phyloP scores from a whole-genome alignment of 2,113 vertebrate species.

The Notechis scutatus region DNA sequence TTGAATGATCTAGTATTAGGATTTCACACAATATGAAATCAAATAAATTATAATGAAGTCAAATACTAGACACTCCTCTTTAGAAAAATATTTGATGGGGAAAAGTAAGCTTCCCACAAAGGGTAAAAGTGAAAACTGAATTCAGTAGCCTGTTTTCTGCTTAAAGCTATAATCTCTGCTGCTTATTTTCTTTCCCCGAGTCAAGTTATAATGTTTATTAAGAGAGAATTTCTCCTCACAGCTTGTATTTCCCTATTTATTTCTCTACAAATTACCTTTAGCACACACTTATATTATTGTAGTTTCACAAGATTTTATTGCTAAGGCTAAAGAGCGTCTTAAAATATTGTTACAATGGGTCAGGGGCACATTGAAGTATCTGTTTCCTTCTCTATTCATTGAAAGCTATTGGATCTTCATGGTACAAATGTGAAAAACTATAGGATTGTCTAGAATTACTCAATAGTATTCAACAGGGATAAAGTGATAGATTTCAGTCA shows the following conservation, averaged over 20 bases:
- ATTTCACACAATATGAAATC: neutral
- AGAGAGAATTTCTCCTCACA: neutral
- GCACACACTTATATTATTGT: slow-evolving; percentile 25
- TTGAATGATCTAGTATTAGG: neutral
- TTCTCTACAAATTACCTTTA: slow-evolving; percentile 10
- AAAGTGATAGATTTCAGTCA: neutral
- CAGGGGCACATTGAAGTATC: neutral
- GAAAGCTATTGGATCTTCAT: neutral
- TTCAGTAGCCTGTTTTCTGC: neutral
- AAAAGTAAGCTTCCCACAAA: neutral
- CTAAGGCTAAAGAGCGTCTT: neutral
- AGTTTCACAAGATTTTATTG: slow-evolving; percentile 1
- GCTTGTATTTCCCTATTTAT: slow-evolving; percentile 13
- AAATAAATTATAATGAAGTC: slow-evolving; percentile 23
- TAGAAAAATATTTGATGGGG: neutral
- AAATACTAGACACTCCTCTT: neutral
- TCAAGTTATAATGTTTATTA: slow-evolving; percentile 23
- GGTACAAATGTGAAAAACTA: neutral
- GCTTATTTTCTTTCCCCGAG: neutral
- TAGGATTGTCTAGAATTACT: neutral
- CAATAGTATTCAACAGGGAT: neutral
- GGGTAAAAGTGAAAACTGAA: neutral
- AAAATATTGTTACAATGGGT: slow-evolving; percentile 15
- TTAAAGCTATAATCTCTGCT: neutral
- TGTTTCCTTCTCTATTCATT: neutral